Conservation (phyloP, 2,888 invertebrate species). For the Scrobipalpa atriplicella region DNA sequence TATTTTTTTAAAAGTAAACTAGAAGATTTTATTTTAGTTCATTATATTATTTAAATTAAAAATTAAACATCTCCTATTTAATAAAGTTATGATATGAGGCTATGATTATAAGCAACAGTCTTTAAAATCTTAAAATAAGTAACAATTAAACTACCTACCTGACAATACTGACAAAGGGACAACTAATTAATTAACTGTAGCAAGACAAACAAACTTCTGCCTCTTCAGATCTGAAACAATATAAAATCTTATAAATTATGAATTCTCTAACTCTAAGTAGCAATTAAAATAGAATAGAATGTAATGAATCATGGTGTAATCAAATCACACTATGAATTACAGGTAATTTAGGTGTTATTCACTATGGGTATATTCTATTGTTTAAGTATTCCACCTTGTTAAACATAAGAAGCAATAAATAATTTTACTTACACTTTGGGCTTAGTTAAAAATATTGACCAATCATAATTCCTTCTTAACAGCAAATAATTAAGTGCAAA, state of each 20-base stretch:
- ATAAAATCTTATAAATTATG: conserved; percentile 28
- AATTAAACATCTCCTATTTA: background rate
- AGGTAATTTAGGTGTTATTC: too few relatives aligned
- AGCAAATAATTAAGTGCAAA: background rate
- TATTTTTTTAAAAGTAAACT: background rate
- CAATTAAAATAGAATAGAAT: too few relatives aligned
- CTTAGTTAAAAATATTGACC: too few relatives aligned
- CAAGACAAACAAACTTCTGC: conserved; percentile 70
- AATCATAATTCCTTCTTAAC: too few relatives aligned
- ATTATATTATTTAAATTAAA: background rate
- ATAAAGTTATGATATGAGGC: conserved; percentile 1
- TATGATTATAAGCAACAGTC: conserved; percentile 24
- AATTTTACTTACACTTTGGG: too few relatives aligned
- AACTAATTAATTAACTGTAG: conserved; percentile 48
- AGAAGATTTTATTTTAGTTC: conserved; percentile 1
- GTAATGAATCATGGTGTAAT: too few relatives aligned
- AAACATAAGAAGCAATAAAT: too few relatives aligned
- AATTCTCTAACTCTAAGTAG: too few relatives aligned
- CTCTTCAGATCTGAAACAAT: conserved; percentile 63
- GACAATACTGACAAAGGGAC: background rate
- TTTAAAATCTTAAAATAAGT: conserved; percentile 18
- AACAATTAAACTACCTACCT: conserved; percentile 14
- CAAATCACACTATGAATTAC: too few relatives aligned
- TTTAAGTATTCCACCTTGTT: too few relatives aligned
- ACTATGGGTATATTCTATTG: too few relatives aligned